Evolutionary conservation across 2,797 vertebrate species (phyloP).

Genomic region (Prunella strophiata): DNA sequence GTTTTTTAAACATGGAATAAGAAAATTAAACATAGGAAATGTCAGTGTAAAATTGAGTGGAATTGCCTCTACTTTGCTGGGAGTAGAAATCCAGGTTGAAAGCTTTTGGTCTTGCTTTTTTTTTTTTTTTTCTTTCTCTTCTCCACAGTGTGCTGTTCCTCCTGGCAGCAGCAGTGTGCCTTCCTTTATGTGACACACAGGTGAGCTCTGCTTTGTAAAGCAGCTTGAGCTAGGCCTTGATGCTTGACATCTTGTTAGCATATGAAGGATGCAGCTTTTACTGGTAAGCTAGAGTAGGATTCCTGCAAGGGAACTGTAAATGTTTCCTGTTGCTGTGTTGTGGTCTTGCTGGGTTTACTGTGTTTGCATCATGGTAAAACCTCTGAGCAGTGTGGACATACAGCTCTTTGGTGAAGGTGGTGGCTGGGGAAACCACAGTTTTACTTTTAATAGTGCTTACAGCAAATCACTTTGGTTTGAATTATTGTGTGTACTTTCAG

Average conservation of each 20-base stretch:
- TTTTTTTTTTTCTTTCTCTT: neutral
- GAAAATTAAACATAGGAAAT: neutral
- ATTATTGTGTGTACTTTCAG: neutral
- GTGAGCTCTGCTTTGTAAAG: slow-evolving; percentile 72
- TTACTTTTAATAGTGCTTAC: neutral
- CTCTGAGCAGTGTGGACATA: neutral
- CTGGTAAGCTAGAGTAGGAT: neutral
- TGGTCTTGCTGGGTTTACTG: neutral
- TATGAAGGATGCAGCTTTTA: neutral
- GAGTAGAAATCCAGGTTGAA: neutral
- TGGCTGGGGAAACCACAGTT: neutral
- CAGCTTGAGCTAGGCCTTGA: neutral
- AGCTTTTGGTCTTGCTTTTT: neutral
- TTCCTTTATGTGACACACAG: slow-evolving; percentile 85
- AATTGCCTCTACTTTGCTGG: neutral
- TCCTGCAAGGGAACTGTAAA: neutral
- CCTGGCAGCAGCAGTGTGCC: slow-evolving; percentile 81
- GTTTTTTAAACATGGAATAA: neutral
- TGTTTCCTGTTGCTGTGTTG: neutral
- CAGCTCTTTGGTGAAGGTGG: neutral
- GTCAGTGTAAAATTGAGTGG: neutral
- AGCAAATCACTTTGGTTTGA: neutral
- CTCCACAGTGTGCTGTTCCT: slow-evolving; percentile 71
- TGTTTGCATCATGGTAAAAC: neutral
- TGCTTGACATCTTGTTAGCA: neutral